Base-by-base conservation (phyloP, 2,113 vertebrate species). In the Pelobates fuscus region DNA sequence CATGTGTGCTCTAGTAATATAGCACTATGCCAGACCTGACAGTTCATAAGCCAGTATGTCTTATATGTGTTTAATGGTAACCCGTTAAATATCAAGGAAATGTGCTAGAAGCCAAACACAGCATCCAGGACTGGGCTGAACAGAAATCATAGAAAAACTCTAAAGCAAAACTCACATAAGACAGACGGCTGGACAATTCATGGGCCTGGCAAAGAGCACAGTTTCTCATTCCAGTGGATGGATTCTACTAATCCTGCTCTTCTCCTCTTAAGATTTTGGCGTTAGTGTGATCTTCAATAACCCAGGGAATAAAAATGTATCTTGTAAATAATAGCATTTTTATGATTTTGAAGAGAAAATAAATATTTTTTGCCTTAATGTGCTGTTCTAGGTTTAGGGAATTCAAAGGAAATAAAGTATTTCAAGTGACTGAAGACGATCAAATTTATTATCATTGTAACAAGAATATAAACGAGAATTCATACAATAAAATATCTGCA, bases 21-120 rank as follows among this genome's bases (percentile, higher is more conserved):
- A 74, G 64, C 49, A 43, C 12, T 43, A 41, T 66, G 61, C 71
- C 71, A 74, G 62, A 74, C 30, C 71, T 74, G 71, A 74, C 71
- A 74, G 71, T 57, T 74, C 64, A 74, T 74, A 74, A 74, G 61
- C 61, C 71, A 74, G 71, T 21, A 58, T 21, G 71, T 74, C 62
- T 74, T 46, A 74, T 74, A 74, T 44, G 71, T 74, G 62, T 74
- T 74, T 74, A 74, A 74, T 66, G 62, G 71, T 65, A 29, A 66
- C 52, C 71, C 62, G 66, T 74, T 73, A 74, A 74, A 74, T 65
- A 74, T 65, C 71, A 74, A 74, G 62, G 49, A 27, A 65, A 66
- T 58, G 46, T 74, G 25, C 49, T 57, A 58, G 24, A 65, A 74
- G 71, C 71, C 71, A 74, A 66, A 65, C 29, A 64, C 44, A 64